A percentile compares a stretch with the other conserved stretches of the same genome.
Conservation (phyloP, 30 jellyfish, hydroid and myxozoan genomes). For the Clytia hemisphaerica region DNA sequence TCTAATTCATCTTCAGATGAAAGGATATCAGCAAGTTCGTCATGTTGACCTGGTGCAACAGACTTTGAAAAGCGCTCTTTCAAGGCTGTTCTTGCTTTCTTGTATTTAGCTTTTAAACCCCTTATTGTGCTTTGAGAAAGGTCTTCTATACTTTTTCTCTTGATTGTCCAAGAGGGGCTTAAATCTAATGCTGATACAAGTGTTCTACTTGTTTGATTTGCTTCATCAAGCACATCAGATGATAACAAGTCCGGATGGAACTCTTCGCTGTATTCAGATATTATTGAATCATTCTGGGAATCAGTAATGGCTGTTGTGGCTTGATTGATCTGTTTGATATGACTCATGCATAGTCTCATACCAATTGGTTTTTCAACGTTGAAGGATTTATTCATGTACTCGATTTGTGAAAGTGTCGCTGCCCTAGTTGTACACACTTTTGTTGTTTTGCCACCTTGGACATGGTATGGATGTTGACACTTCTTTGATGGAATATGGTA, state of each 20-base stretch:
- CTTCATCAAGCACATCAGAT: no score
- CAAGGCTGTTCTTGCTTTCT: neutral
- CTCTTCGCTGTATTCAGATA: conserved; percentile 8
- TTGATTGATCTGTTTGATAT: neutral
- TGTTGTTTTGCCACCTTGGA: neutral
- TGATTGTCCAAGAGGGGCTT: conserved; percentile 8
- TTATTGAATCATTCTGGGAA: neutral
- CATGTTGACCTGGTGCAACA: neutral
- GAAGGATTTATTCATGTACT: neutral
- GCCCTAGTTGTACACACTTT: conserved; percentile 2
- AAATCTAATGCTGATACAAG: neutral
- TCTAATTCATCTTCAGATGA: neutral
- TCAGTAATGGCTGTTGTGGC: neutral
- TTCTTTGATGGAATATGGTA: neutral
- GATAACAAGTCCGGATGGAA: neutral
- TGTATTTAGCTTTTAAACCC: neutral
- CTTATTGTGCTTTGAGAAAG: neutral
- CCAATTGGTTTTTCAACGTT: conserved; percentile 5
- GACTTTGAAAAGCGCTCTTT: neutral
- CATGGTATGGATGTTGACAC: conserved; percentile 12
- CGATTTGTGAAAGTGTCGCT: conserved; percentile 1
- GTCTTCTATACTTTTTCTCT: conserved; percentile 1
- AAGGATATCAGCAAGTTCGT: neutral
- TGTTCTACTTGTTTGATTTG: neutral
- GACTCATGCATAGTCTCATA: neutral